phyloP scores from a whole-genome alignment of 1,140 invertebrate species.

The Zophobas atratus region DNA sequence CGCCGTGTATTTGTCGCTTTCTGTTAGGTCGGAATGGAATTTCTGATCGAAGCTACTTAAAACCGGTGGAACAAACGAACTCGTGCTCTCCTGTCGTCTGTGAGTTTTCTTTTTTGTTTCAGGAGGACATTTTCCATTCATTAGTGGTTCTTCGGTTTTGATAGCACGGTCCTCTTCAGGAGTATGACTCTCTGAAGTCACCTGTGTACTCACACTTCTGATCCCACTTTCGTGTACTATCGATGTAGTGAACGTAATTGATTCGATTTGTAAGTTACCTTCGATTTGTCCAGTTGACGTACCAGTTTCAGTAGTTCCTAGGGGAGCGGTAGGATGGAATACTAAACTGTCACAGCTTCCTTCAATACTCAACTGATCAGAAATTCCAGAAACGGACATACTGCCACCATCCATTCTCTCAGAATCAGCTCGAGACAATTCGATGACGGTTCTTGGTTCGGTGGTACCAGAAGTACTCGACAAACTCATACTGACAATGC shows the following conservation, averaged over 20 bases:
- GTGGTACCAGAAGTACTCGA: conserved; percentile 72
- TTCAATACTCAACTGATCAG: conserved; percentile 70
- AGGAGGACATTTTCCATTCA: conserved; percentile 66
- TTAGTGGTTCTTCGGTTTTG: conserved; percentile 72
- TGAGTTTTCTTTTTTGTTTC: conserved; percentile 71
- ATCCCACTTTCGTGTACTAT: conserved; percentile 69
- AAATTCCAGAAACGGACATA: conserved; percentile 70
- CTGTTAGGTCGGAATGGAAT: conserved; percentile 60
- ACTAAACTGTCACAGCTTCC: conserved; percentile 61
- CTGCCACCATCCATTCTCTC: conserved; percentile 61
- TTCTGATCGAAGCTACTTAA: conserved; percentile 55
- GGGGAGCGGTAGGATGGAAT: conserved; percentile 56
- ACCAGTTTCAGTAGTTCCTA: conserved; percentile 60
- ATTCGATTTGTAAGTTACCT: conserved; percentile 64
- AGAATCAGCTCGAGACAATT: conserved; percentile 67
- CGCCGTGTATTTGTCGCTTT: conserved; percentile 66
- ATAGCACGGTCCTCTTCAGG: conserved; percentile 71
- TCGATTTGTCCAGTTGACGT: conserved; percentile 62
- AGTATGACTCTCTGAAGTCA: conserved; percentile 69
- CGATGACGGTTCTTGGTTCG: conserved; percentile 72
- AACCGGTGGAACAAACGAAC: conserved; percentile 64
- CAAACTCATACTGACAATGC: conserved; percentile 71
- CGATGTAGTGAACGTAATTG: conserved; percentile 73
- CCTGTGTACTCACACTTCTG: conserved; percentile 71
- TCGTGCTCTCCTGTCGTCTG: conserved; percentile 72